These are phyloP conservation scores for Lycaena phlaeas DNA, from an alignment of 2,888 invertebrate species.

Conservation along the genomic window DNA sequence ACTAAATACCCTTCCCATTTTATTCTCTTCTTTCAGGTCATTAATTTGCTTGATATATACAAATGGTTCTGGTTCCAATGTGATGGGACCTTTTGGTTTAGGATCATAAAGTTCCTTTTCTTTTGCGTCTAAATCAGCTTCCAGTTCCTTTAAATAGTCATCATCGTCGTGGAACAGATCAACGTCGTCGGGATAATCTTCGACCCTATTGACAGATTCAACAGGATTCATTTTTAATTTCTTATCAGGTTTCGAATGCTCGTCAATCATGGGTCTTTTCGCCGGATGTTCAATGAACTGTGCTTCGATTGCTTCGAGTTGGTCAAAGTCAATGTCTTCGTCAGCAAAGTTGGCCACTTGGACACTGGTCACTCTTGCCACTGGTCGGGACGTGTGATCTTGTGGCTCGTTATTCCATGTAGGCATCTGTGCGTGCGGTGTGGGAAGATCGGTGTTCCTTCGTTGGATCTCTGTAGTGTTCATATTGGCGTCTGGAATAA, in stretches of 20 bases:
- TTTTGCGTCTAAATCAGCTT: slow-evolving; percentile 37
- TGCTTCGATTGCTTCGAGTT: slow-evolving; percentile 48
- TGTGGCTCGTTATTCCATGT: neutral
- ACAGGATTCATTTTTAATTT: slow-evolving; percentile 34
- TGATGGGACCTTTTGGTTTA: neutral
- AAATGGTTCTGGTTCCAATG: slow-evolving; percentile 36
- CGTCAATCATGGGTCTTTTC: slow-evolving; percentile 31
- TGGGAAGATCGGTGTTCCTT: slow-evolving; percentile 34
- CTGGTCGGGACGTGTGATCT: slow-evolving; percentile 25
- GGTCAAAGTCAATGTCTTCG: slow-evolving; percentile 48
- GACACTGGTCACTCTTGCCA: slow-evolving; percentile 33
- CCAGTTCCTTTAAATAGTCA: slow-evolving; percentile 45
- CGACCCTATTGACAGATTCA: slow-evolving; percentile 23
- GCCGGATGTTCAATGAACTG: slow-evolving; percentile 30
- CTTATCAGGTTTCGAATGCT: slow-evolving; percentile 36
- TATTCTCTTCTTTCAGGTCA: slow-evolving; percentile 35
- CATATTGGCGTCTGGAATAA: slow-evolving; percentile 32
- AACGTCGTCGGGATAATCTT: slow-evolving; percentile 38
- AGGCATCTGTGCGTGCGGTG: slow-evolving; percentile 35
- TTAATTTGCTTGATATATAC: slow-evolving; percentile 60
- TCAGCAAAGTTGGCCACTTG: slow-evolving; percentile 41
- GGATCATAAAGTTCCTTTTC: slow-evolving; percentile 11
- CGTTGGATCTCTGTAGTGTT: slow-evolving; percentile 29
- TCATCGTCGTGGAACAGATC: slow-evolving; percentile 48
- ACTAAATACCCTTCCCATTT: slow-evolving; percentile 53